Evolutionary conservation across 2,113 vertebrate genomes (phyloP).

Genomic region (Oxyruncus cristatus): DNA sequence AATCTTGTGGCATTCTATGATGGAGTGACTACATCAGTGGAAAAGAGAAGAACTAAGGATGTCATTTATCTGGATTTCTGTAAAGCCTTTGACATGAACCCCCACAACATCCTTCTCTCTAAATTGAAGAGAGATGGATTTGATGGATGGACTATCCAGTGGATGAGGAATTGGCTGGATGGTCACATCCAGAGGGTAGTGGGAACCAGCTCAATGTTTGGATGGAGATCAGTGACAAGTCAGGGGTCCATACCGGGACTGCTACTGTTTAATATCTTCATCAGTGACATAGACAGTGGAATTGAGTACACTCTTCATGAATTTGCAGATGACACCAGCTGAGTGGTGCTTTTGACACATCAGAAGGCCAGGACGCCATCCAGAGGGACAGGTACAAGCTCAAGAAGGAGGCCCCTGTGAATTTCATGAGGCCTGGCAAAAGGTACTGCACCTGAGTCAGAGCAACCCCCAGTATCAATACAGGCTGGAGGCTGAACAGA

Average conservation of each 20-base stretch:
- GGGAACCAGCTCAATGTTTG: background rate
- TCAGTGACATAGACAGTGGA: too few relatives aligned
- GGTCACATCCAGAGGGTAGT: background rate
- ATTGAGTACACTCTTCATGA: background rate
- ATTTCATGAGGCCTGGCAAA: background rate
- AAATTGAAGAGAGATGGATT: background rate
- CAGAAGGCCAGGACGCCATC: background rate
- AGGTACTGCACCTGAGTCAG: background rate
- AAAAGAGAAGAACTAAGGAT: background rate
- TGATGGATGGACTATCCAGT: too few relatives aligned
- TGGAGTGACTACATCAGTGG: too few relatives aligned
- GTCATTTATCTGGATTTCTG: background rate
- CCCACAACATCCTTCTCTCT: background rate
- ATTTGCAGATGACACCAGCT: background rate
- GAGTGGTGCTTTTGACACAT: background rate
- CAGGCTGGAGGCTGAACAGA: background rate
- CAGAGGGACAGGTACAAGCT: background rate
- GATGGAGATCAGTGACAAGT: too few relatives aligned
- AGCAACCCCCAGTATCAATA: background rate
- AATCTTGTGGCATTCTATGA: background rate
- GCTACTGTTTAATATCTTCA: background rate
- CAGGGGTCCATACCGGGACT: too few relatives aligned
- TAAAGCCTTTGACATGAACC: background rate
- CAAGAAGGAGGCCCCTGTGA: background rate
- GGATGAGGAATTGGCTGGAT: background rate